Evolutionary conservation across 2,888 invertebrate genomes (phyloP), one percentile per base, ranked within the genome.

Genomic region (Xiphydria camelus): DNA sequence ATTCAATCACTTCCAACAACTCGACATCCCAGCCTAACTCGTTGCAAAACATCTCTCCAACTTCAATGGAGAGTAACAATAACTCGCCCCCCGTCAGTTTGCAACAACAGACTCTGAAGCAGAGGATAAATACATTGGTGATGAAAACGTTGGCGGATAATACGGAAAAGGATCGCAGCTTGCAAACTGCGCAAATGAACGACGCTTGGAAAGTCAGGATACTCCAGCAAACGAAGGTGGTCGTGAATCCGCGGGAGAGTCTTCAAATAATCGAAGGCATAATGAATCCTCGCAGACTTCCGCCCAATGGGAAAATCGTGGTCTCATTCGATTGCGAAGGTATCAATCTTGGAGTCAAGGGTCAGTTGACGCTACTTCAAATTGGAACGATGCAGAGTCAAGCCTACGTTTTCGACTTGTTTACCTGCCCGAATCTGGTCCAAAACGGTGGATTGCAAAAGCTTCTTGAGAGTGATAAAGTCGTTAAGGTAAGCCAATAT

Each of bases 281-380:
- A 52, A 81, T 88, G 70, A 80, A 82, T 56, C 80, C 81, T 2
- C 65, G 57, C 51, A 55, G 58, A 49, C 41, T 51, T 46, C 33
- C 73, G 2, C 14, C 46, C 1, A 66, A 75, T 36, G 75, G 76
- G 18, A 77, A 77, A 62, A 42, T 78, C 39, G 82, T 83, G 41
- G 81, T 95, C 15, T 91, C 92, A 0, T 84, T 95, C 65, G 95
- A 95, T 72, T 93, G 93, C 62, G 95, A 96, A 78, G 94, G 95
- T 10, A 90, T 95, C 41, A 94, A 94, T 76, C 80, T 95, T 49
- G 95, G 95, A 15, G 79, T 87, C 1, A 92, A 91, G 71, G 94
- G 94, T 12, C 89, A 91, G 60, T 79, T 95, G 49, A 94, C 94
- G 2, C 77, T 95, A 37, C 83, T 94, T 70, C 91, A 91, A 73